A percentile compares a stretch with the other conserved stretches of the same genome.
Conservation (phyloP, 1,140 invertebrate genomes). For the Bombyx mandarina region DNA sequence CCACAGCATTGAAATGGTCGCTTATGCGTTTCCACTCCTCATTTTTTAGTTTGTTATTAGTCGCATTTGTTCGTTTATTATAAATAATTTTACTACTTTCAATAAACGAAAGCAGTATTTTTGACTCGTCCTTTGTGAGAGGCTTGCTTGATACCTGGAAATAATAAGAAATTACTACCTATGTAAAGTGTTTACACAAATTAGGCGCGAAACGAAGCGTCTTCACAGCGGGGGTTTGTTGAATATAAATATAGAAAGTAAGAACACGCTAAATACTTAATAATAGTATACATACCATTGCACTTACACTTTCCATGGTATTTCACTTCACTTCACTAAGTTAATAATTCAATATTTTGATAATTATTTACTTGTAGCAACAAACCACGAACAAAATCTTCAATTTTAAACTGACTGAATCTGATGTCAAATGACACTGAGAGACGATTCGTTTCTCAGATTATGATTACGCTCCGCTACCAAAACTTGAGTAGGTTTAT, state of each 20-base stretch:
- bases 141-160: neutral
- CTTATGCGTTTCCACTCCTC: slow-evolving; percentile 6
- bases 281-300: slow-evolving; percentile 21
- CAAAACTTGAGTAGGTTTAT: too few species aligned
- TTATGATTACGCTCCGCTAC: too few species aligned
- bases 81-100: slow-evolving; percentile 9
- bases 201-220: too few species aligned
- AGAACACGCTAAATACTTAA: slow-evolving; percentile 20
- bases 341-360: too few species aligned
- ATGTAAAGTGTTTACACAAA: too few species aligned
- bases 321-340: too few species aligned
- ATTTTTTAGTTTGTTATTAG: slow-evolving; percentile 10
- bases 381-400: too few species aligned
- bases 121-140: slow-evolving; percentile 5
- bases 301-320: slow-evolving; percentile 15
- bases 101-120: slow-evolving; percentile 1
- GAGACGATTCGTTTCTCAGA: neutral
- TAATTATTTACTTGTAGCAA: too few species aligned
- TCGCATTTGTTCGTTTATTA: slow-evolving; percentile 4
- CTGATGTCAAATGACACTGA: neutral
- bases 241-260: slow-evolving; percentile 14
- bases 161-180: too few species aligned
- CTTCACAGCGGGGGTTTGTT: too few species aligned
- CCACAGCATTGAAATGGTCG: slow-evolving; percentile 6
- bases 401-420: too few species aligned